A percentile compares a stretch with the other conserved stretches of the same genome.
Evolutionary conservation across 2,113 vertebrate genomes (phyloP).

Genomic region (Otus sunia): DNA sequence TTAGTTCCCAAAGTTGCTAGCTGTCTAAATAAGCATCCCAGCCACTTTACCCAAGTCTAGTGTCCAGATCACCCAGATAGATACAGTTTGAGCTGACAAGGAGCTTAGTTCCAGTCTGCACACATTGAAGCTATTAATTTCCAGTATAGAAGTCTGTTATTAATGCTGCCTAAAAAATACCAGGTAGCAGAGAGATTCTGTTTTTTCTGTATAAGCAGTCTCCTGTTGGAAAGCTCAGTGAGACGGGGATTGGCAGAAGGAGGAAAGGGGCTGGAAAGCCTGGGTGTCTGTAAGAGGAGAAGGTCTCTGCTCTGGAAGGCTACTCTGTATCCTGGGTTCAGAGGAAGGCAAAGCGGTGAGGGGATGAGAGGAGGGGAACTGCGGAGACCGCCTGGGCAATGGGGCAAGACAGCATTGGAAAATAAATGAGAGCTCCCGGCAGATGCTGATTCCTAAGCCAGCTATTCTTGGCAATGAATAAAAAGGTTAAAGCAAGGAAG

Average conservation of each 20-base stretch:
- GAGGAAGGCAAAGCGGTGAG: constrained; percentile 35
- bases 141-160: neutral
- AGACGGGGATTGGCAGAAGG: neutral
- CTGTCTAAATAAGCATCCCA: neutral
- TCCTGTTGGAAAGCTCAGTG: neutral
- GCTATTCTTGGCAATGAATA: constrained; percentile 48
- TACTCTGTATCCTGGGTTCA: constrained; percentile 31
- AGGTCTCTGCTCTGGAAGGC: neutral
- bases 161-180: neutral
- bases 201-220: neutral
- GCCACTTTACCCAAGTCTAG: neutral
- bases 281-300: neutral
- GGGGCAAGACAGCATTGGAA: neutral
- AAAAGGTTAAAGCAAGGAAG: constrained; percentile 40
- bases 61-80: neutral
- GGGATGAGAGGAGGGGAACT: constrained; percentile 36
- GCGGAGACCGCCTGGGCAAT: constrained; percentile 6
- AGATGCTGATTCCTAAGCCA: constrained; percentile 32
- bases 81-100: neutral
- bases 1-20: neutral
- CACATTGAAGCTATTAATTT: neutral
- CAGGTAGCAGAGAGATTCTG: neutral
- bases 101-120: neutral
- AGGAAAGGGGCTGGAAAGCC: neutral
- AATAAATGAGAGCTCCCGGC: constrained; percentile 28